Evolutionary conservation across 2,113 vertebrate genomes (phyloP).

Genomic region (Megaceryle torquata): DNA sequence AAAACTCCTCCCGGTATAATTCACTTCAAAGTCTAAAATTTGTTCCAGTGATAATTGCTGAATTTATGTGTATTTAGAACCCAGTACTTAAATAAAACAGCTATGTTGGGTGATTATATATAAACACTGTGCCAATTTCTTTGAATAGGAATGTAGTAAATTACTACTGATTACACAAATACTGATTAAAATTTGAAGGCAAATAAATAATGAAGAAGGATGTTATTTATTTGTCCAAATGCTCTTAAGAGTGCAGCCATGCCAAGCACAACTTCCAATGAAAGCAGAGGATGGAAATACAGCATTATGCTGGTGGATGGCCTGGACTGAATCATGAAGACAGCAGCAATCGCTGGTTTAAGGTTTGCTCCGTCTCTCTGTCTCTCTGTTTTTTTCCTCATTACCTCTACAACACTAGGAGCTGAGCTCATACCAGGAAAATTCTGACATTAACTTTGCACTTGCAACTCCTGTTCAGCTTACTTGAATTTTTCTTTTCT

Average conservation of each 20-base stretch:
- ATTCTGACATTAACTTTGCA: background rate
- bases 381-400: background rate
- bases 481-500: background rate
- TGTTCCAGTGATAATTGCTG: slow-evolving; percentile 61
- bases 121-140: slow-evolving; percentile 51
- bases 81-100: slow-evolving; percentile 44
- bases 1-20: slow-evolving; percentile 52
- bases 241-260: slow-evolving; percentile 28
- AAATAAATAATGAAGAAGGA: slow-evolving; percentile 66
- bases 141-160: slow-evolving; percentile 53
- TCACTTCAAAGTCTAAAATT: slow-evolving; percentile 55
- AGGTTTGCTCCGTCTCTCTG: background rate
- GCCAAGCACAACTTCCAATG: slow-evolving; percentile 67
- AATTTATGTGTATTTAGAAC: slow-evolving; percentile 57
- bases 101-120: slow-evolving; percentile 5
- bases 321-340: slow-evolving; percentile 30
- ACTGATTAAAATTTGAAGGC: slow-evolving; percentile 66
- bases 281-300: slow-evolving; percentile 50
- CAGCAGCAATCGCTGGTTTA: background rate
- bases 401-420: background rate
- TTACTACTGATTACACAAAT: slow-evolving; percentile 69
- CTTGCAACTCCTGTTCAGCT: background rate
- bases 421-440: background rate
- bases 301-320: background rate
- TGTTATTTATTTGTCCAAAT: slow-evolving; percentile 69